Evolutionary conservation across 1,140 invertebrate species (phyloP).

Genomic region (Argopecten irradians): DNA sequence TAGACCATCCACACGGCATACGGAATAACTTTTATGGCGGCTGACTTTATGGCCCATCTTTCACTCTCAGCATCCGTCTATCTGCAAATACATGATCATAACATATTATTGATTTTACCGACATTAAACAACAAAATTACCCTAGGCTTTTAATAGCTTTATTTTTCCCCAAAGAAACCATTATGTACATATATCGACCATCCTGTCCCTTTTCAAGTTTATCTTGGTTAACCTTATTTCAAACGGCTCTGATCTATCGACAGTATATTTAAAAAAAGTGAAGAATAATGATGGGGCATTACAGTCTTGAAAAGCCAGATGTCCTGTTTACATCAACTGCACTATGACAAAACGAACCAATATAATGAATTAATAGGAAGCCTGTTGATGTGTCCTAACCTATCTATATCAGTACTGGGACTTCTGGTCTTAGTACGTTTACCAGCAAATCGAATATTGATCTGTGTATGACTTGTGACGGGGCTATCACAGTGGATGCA

Average conservation of each 20-base stretch:
- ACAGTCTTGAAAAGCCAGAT: neutral
- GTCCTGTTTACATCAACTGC: neutral
- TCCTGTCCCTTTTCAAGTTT: neutral
- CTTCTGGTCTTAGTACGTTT: neutral
- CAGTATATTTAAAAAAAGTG: neutral
- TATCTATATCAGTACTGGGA: neutral
- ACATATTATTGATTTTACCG: neutral
- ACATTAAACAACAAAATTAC: neutral
- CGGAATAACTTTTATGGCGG: neutral
- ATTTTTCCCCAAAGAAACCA: neutral
- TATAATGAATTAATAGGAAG: neutral
- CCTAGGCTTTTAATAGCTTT: neutral
- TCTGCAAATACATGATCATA: neutral
- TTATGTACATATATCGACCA: neutral
- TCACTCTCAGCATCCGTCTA: neutral
- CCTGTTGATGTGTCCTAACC: neutral
- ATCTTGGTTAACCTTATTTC: neutral
- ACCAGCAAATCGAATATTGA: neutral
- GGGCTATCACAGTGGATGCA: neutral
- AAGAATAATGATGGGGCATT: neutral
- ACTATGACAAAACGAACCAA: neutral
- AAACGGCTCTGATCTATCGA: neutral
- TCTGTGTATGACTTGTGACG: neutral
- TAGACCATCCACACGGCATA: neutral
- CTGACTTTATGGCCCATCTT: constrained; percentile 15